Evolutionary conservation across 2,113 vertebrate species (phyloP).

Genomic region (Tauraco erythrolophus): DNA sequence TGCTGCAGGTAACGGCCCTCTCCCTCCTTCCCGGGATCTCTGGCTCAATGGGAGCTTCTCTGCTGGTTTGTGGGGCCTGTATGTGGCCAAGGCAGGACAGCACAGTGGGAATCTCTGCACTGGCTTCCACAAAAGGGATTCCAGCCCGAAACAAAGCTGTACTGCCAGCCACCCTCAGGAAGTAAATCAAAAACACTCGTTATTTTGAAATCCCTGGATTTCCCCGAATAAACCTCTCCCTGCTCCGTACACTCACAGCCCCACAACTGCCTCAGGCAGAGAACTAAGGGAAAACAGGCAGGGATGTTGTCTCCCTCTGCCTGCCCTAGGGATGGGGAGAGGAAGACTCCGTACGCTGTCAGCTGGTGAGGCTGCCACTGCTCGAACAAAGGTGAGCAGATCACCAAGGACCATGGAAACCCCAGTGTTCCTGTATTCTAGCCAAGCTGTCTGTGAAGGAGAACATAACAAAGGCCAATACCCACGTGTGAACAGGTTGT

Average conservation of each 20-base stretch:
- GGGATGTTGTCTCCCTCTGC: neutral
- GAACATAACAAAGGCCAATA: neutral
- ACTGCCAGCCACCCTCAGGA: neutral
- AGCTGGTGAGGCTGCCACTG: neutral
- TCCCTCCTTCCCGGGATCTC: neutral
- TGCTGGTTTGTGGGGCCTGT: neutral
- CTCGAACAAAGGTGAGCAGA: neutral
- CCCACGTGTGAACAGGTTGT: rapidly evolving
- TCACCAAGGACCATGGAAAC: neutral
- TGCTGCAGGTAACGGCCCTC: neutral
- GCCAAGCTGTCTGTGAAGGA: neutral
- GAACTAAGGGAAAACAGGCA: neutral
- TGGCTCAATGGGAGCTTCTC: neutral
- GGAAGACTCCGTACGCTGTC: neutral
- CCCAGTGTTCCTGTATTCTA: neutral
- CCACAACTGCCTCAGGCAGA: neutral
- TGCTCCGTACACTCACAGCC: neutral
- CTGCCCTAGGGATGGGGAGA: neutral
- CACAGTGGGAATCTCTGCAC: rapidly evolving
- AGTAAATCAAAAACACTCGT: neutral
- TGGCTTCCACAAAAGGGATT: neutral
- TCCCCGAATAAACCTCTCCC: neutral
- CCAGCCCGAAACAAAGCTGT: neutral
- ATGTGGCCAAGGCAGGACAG: neutral
- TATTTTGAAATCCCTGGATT: neutral